These are phyloP conservation scores for Euura lappo DNA, from an alignment of 1,140 invertebrate genomes.

Conservation along the genomic window DNA sequence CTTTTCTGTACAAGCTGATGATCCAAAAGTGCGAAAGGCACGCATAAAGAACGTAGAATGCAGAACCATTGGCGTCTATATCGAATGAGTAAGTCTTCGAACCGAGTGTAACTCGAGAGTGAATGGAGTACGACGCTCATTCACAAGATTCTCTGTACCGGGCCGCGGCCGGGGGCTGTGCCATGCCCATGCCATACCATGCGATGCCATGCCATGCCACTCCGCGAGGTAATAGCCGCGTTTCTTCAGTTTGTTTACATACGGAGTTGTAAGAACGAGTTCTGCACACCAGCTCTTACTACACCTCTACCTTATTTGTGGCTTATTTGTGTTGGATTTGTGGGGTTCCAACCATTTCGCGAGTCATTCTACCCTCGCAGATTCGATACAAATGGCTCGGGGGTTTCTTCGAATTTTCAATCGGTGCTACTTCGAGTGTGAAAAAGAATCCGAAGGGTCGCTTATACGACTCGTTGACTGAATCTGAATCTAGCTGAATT, in stretches of 20 bases:
- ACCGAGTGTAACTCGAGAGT: constrained; percentile 48
- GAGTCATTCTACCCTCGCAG: no score
- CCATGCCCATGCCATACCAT: neutral
- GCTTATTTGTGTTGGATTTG: no score
- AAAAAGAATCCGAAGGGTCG: neutral
- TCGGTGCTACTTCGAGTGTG: neutral
- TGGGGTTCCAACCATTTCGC: no score
- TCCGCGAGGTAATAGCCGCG: constrained; percentile 25
- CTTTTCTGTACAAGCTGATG: constrained; percentile 9
- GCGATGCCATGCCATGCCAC: neutral
- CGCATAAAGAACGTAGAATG: neutral
- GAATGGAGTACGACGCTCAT: constrained; percentile 56
- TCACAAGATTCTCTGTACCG: constrained; percentile 54
- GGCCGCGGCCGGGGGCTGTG: constrained; percentile 9
- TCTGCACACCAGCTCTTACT: no score
- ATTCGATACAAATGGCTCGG: neutral
- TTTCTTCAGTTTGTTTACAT: constrained; percentile 21
- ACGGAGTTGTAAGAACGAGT: no score
- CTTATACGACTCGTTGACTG: no score
- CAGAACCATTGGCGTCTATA: constrained; percentile 2
- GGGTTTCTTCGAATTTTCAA: neutral
- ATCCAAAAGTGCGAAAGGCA: neutral
- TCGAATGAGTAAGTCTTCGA: constrained; percentile 27
- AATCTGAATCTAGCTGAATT: no score
- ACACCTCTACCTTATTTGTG: no score